Evolutionary conservation across 2,888 invertebrate species (phyloP).

Genomic region (Ichneumoninae sp.): DNA sequence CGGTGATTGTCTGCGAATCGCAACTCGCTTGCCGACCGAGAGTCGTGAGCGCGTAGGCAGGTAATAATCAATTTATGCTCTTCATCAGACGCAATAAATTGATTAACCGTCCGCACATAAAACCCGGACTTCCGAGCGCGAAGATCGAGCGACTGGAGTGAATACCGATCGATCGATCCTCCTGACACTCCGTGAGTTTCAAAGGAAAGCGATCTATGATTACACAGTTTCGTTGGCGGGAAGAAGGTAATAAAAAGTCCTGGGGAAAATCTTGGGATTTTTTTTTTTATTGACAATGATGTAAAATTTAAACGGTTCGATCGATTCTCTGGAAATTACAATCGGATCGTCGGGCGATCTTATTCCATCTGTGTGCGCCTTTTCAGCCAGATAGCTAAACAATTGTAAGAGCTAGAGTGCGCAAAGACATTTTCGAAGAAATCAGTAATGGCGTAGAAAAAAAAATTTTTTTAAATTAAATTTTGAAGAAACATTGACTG

Average conservation of each 20-base stretch:
- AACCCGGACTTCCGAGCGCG: constrained; percentile 36
- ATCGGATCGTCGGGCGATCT: too few species aligned
- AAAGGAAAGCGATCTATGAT: constrained; percentile 53
- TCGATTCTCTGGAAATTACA: too few species aligned
- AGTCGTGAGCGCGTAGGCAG: constrained; percentile 62
- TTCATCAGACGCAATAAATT: constrained; percentile 76
- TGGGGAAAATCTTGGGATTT: background rate
- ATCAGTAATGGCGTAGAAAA: too few species aligned
- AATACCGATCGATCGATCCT: constrained; percentile 51
- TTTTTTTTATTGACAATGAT: too few species aligned
- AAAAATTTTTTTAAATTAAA: too few species aligned
- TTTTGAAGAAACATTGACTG: too few species aligned
- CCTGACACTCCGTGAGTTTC: background rate
- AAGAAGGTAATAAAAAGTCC: background rate
- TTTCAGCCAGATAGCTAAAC: too few species aligned
- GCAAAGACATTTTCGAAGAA: too few species aligned
- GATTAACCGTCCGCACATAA: constrained; percentile 71
- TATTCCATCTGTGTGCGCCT: too few species aligned
- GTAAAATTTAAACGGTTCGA: too few species aligned
- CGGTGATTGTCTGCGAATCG: constrained; percentile 73
- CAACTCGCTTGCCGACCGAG: constrained; percentile 64
- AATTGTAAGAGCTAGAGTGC: too few species aligned
- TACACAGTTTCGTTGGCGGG: background rate
- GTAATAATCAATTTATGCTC: constrained; percentile 78
- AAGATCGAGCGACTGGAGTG: constrained; percentile 25